Base-by-base conservation (phyloP, 2,797 vertebrate species). In the Garrulus glandarius region DNA sequence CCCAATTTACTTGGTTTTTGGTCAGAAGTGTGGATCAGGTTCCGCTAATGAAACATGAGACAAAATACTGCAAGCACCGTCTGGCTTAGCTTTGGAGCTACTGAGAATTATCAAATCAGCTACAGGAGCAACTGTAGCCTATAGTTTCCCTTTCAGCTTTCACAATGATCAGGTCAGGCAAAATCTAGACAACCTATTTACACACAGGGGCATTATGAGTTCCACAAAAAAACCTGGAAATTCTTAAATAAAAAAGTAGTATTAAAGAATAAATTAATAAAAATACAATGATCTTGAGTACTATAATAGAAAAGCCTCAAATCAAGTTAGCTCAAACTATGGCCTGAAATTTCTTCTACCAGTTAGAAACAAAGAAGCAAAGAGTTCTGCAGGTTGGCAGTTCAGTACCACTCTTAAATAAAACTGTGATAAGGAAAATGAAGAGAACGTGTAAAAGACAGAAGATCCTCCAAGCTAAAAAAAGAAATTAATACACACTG, bases 1-100 rank as follows among this genome's bases (percentile, higher is more conserved):
- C 6, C 3, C 1, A 2, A 6, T 41, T 67, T 52, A 13, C 36
- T 26, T 27, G 3, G 9, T n/a, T 72, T 50, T 36, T 24, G 1
- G 18, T 50, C 27, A 64, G 21, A 89, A 69, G 18, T 29, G 5
- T 4, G 5, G 57, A 47, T 43, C 46, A 70, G 16, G 22, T 74
- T 71, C 15, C 32, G 52, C 15, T 50, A 69, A 39, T 0, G 3
- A 80, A 77, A 60, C 30, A 37, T 4, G 13, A 68, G 24, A 69
- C 37, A 90, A 77, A 60, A 27, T 10, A 13, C 15, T 57, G n/a
- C 20, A 46, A 79, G 14, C 13, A 47, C 39, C 4, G 6, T 37
- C 37, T 21, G 34, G 17, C 13, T 82, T 39, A 68, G 36, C 27
- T 67, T 34, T 49, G 49, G 32, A 67, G 15, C 37, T 71, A 50